Base-by-base conservation (phyloP, 2,888 invertebrate species). In the Ophion ventricosus region DNA sequence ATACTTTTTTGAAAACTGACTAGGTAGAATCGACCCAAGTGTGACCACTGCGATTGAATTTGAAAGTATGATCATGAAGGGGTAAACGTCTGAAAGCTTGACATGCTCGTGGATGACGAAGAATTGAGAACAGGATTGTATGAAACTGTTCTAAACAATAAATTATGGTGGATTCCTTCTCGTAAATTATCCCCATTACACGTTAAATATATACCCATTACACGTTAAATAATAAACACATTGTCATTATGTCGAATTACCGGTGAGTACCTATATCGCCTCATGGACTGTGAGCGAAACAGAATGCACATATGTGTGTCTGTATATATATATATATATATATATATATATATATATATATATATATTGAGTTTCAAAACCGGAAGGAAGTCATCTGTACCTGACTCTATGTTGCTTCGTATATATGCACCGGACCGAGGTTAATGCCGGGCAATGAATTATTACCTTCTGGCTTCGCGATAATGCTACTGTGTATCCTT, bases 301-400 rank as follows among this genome's bases (percentile, higher is more conserved):
- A 35, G 43, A 57, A 63, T 3, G 17, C 49, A 11, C 49, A 49
- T 49, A 17, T 49, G 49, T 17, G 1, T 49, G 17, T 69, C 11
- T 23, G 3, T 14, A 10, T 17, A 2, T 8, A 54, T 69, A 69
- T 23, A 72, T 20, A 73, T 57, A 35, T 69, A 20, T 23, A 25
- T 5, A 17, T 26, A 5, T 8, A 54, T 69, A 69, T 23, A 72
- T 20, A 73, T 57, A 20, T 23, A 25, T 14, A 17, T 25, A 5
- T 7, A 54, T 69, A 69, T 23, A 70, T 20, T 26, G n/a, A 49
- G 70, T 63, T 83, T 81, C 61, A 78, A 87, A 86, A 80, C 88
- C 89, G 91, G 91, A 91, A 91, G 91, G 91, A 91, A 91, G 89
- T 90, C 90, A 91, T 91, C 91, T 89, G 90, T 91, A 89, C 87